Evolutionary conservation across 1,140 invertebrate genomes (phyloP).

Genomic region (Meloidogyne floridensis): DNA sequence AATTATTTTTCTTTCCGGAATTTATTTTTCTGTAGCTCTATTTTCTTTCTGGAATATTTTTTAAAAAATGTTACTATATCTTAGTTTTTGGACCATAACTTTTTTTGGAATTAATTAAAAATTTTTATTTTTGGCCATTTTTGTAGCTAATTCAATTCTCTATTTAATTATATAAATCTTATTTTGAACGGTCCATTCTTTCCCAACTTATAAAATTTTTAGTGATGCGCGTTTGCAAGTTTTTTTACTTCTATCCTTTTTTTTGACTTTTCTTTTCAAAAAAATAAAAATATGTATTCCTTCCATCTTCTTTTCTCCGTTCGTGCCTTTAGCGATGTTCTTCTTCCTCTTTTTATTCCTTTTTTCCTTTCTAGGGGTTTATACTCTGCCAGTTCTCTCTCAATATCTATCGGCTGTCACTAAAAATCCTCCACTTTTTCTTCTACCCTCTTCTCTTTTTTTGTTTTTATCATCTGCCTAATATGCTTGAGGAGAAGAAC

Average conservation of each 20-base stretch:
- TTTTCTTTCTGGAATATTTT: background rate
- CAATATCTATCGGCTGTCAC: background rate
- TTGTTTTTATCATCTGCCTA: background rate
- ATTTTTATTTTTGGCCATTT: background rate
- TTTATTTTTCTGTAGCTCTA: too few species aligned
- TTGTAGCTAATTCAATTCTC: background rate
- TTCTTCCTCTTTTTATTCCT: background rate
- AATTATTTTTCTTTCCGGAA: too few species aligned
- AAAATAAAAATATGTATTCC: background rate
- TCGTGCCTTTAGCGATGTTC: background rate
- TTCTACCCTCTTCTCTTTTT: background rate
- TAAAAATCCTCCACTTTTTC: too few species aligned
- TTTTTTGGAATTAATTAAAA: background rate
- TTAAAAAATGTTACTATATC: too few species aligned
- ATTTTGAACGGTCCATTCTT: background rate
- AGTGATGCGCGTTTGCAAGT: background rate
- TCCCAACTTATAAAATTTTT: background rate
- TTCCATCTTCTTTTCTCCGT: background rate
- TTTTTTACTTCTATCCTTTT: background rate
- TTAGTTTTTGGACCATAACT: background rate
- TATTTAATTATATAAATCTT: background rate
- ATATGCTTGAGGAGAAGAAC: background rate
- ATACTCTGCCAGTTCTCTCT: background rate
- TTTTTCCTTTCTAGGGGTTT: background rate
- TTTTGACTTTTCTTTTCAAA: background rate